A percentile compares a stretch with the other conserved stretches of the same genome.
phyloP scores from a whole-genome alignment of 2,888 invertebrate species.

The Erebia ligea region DNA sequence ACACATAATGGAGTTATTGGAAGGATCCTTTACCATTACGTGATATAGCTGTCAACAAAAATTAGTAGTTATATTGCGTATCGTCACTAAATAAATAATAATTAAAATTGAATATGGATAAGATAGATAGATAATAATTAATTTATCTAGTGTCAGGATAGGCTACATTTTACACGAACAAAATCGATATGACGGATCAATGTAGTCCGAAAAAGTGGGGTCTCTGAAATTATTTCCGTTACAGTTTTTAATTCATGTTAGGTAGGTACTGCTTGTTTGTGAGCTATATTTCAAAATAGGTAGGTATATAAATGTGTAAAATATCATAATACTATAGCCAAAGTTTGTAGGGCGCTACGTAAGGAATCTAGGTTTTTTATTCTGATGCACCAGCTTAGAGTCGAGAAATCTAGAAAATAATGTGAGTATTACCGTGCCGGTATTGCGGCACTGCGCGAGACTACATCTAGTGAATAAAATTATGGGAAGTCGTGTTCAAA shows the following conservation, averaged over 20 bases:
- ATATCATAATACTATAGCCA: no score
- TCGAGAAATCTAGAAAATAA: not conserved
- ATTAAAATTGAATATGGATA: not conserved
- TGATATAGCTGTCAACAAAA: constrained; percentile 2
- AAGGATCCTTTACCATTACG: constrained; percentile 10
- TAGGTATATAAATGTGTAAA: no score
- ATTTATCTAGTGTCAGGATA: no score
- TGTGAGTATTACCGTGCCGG: not conserved
- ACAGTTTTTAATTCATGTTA: no score
- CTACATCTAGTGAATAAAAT: not conserved
- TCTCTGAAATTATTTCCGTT: no score
- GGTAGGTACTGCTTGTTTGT: no score
- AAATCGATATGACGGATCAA: no score
- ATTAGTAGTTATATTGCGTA: not conserved
- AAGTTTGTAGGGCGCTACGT: not conserved
- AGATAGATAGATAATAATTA: no score
- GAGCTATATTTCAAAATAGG: no score
- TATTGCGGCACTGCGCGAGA: not conserved
- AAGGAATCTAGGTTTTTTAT: not conserved
- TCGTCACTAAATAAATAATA: not conserved
- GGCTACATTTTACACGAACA: no score
- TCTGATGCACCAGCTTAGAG: not conserved
- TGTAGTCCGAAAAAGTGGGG: no score
- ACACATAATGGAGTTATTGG: constrained; percentile 33
- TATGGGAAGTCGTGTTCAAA: not conserved